Percentiles rank a stretch among this genome's conserved stretches.
Conservation (phyloP, 2,888 invertebrate genomes). For the Chironomus tentans region DNA sequence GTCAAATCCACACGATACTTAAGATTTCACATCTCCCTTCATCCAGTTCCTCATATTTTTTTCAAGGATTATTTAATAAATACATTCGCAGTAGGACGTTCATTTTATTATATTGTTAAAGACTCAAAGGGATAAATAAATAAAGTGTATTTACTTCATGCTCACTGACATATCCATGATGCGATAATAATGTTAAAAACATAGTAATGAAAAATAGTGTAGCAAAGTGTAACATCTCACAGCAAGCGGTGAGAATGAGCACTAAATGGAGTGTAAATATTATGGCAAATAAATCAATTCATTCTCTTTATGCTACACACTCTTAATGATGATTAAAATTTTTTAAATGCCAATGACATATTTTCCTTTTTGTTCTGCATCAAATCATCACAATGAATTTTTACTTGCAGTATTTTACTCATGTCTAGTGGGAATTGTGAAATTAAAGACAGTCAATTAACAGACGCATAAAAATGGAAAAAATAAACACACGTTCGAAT, state of each 20-base stretch:
- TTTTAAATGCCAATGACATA: neutral
- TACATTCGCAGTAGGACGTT: neutral
- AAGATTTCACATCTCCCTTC: slow-evolving; percentile 29
- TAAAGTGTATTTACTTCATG: slow-evolving; percentile 1
- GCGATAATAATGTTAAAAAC: slow-evolving; percentile 3
- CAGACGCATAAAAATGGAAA: neutral
- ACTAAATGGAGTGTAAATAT: slow-evolving; percentile 21
- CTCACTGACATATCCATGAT: slow-evolving; percentile 14
- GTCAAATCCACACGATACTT: slow-evolving; percentile 45
- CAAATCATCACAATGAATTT: neutral
- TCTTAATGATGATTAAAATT: neutral
- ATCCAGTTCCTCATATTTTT: neutral
- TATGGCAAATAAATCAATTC: neutral
- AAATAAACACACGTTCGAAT: neutral
- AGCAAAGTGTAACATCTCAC: no score
- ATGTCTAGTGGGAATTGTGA: neutral
- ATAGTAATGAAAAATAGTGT: neutral
- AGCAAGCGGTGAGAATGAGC: neutral
- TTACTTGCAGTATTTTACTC: neutral
- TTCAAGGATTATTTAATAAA: slow-evolving; percentile 14
- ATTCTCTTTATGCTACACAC: no score
- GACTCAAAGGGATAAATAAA: neutral
- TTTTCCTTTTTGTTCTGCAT: no score
- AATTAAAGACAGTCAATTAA: neutral
- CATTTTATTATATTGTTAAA: neutral